A percentile compares a stretch with the other conserved stretches of the same genome.
Conservation (phyloP, 1,140 invertebrate genomes). For the honey bee (Apis mellifera) region DNA sequence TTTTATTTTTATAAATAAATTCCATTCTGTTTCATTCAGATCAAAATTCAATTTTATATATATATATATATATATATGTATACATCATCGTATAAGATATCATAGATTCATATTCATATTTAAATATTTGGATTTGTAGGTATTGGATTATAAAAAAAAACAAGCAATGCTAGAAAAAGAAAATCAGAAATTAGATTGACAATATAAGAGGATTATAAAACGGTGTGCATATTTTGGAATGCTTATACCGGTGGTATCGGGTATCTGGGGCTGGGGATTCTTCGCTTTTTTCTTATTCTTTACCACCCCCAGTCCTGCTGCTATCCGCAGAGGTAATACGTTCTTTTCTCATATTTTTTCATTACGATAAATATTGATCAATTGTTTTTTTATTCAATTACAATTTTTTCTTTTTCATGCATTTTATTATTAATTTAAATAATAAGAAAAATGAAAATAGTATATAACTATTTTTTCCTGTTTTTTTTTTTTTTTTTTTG, state of each 20-base stretch:
- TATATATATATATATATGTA: too few species aligned
- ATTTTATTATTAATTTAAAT: background rate
- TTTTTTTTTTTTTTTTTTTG: background rate
- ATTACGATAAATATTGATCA: background rate
- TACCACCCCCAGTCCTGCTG: constrained; percentile 77
- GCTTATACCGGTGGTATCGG: constrained; percentile 66
- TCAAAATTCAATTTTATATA: background rate
- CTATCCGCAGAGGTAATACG: constrained; percentile 77
- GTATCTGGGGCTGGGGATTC: constrained; percentile 74
- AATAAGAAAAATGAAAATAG: background rate
- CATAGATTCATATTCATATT: background rate
- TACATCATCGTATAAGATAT: too few species aligned
- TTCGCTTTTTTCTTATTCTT: constrained; percentile 75
- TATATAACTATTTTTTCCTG: background rate
- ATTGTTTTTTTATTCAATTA: too few species aligned
- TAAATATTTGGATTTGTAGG: constrained; percentile 50
- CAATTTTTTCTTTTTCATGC: too few species aligned
- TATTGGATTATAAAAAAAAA: constrained; percentile 50
- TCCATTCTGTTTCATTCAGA: background rate
- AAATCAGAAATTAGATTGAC: constrained; percentile 70
- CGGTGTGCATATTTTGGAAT: constrained; percentile 58
- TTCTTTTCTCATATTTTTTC: background rate
- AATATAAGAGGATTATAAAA: constrained; percentile 41
- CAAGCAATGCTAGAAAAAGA: constrained; percentile 72
- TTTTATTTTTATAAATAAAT: background rate